A percentile compares a stretch with the other conserved stretches of the same genome.
phyloP scores from a whole-genome alignment of 2,113 vertebrate genomes.

The Cettia cetti region DNA sequence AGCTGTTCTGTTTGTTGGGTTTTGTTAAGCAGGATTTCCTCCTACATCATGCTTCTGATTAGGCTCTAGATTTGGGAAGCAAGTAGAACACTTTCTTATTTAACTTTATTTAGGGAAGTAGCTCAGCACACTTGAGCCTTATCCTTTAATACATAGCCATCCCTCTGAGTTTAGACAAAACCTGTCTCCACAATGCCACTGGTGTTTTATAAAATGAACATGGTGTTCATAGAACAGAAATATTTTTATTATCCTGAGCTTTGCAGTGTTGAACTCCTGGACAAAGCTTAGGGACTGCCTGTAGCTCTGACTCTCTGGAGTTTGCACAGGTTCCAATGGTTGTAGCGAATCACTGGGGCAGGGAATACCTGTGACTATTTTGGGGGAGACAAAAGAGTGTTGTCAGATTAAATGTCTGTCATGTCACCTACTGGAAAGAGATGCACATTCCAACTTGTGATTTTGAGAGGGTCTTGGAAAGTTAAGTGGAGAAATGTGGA shows the following conservation, averaged over 20 bases:
- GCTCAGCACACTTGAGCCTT: neutral
- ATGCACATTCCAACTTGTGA: neutral
- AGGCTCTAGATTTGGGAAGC: neutral
- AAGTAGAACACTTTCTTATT: neutral
- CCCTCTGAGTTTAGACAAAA: neutral
- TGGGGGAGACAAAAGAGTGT: neutral
- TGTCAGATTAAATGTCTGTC: slow-evolving; percentile 45
- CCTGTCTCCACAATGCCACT: neutral
- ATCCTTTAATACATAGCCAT: neutral
- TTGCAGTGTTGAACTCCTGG: neutral
- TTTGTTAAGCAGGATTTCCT: neutral
- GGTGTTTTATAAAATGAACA: neutral
- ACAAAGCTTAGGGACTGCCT: neutral
- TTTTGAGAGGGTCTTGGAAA: neutral
- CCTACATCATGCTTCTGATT: neutral
- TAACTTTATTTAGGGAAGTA: neutral
- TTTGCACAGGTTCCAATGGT: neutral
- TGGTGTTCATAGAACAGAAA: neutral
- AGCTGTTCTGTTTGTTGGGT: neutral
- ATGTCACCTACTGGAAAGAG: neutral
- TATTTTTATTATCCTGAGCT: neutral
- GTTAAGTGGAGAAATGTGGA: neutral
- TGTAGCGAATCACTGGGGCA: neutral
- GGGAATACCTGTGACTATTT: slow-evolving; percentile 44
- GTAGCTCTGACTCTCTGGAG: neutral